Conservation (phyloP, 2,888 invertebrate species). For the Thera obeliscata region DNA sequence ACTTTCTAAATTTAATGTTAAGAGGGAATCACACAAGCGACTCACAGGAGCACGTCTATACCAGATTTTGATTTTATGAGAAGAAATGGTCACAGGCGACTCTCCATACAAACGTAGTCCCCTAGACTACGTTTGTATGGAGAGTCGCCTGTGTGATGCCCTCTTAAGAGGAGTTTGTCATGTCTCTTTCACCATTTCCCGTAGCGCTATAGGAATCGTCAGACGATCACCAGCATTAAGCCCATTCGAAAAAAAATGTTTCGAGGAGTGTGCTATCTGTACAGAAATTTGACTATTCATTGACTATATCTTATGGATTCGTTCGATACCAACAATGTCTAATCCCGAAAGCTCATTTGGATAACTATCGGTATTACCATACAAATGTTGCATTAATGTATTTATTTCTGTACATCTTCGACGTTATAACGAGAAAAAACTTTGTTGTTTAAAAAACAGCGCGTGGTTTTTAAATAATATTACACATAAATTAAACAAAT, state of each 20-base stretch:
- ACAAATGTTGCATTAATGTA: conserved; percentile 39
- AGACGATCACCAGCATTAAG: no score
- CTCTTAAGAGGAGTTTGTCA: no score
- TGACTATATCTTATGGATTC: conserved; percentile 11
- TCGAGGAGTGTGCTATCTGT: conserved; percentile 12
- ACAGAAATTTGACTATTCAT: neutral
- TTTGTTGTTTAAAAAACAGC: conserved; percentile 27
- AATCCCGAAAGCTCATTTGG: conserved; percentile 34
- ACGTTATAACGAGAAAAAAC: conserved; percentile 32
- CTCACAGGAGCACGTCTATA: no score
- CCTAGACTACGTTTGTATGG: no score
- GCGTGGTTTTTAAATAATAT: conserved; percentile 4
- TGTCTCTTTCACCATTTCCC: no score
- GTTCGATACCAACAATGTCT: conserved; percentile 27
- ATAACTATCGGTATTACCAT: conserved; percentile 36
- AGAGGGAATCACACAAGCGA: no score
- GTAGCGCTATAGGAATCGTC: no score
- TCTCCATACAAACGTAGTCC: no score
- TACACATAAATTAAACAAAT: neutral
- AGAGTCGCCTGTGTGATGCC: no score
- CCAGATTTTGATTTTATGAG: no score
- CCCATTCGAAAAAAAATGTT: neutral
- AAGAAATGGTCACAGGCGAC: no score
- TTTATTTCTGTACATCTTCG: conserved; percentile 36
- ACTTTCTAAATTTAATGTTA: no score